Percentiles rank a stretch among this genome's conserved stretches.
phyloP scores from a whole-genome alignment of 2,113 vertebrate genomes.

The Callospermophilus lateralis region DNA sequence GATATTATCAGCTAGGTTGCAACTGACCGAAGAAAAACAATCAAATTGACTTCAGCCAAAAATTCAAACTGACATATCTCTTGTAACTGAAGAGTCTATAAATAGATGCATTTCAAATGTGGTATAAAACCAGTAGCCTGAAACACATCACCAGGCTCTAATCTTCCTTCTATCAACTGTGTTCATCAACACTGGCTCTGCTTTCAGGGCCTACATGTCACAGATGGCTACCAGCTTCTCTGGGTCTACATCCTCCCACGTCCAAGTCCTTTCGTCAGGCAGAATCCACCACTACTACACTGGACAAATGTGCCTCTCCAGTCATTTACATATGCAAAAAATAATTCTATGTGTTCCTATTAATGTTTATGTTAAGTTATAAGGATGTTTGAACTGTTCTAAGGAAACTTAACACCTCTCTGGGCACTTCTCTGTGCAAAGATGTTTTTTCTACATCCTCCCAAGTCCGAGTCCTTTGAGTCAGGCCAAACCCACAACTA shows the following conservation, averaged over 20 bases:
- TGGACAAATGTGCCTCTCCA: neutral
- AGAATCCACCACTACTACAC: neutral
- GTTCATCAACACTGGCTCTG: neutral
- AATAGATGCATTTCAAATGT: neutral
- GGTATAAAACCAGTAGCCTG: neutral
- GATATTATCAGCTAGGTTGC: neutral
- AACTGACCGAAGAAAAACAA: neutral
- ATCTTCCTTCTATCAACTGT: neutral
- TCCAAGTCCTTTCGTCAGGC: neutral
- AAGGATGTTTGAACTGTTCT: neutral
- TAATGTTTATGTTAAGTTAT: neutral
- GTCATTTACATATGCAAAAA: neutral
- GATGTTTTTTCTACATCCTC: neutral
- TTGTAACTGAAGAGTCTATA: neutral
- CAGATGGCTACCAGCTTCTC: neutral
- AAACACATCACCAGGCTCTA: neutral
- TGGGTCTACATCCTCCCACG: conserved; percentile 10
- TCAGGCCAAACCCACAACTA: conserved; percentile 21
- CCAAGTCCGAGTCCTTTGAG: neutral
- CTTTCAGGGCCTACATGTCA: neutral
- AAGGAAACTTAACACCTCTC: neutral
- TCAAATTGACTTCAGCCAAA: neutral
- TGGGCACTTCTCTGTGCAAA: neutral
- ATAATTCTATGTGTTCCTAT: neutral
- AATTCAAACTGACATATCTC: conserved; percentile 25